phyloP scores from a whole-genome alignment of 2,888 invertebrate genomes.

The Leptopterna dolabrata region DNA sequence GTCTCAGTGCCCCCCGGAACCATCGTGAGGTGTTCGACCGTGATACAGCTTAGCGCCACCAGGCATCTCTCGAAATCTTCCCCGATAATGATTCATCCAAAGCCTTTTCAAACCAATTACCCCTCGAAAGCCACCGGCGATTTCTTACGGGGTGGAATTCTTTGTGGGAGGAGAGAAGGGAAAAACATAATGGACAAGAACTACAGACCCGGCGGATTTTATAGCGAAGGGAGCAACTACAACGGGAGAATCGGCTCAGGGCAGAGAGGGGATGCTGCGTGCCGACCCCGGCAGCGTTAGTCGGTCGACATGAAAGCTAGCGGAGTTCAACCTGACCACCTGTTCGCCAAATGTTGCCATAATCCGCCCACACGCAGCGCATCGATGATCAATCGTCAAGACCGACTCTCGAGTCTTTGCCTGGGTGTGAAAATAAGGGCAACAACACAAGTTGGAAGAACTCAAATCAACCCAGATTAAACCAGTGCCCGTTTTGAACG shows the following conservation, averaged over 20 bases:
- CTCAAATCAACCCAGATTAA: neutral
- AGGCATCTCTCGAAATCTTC: neutral
- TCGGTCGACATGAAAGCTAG: conserved; percentile 54
- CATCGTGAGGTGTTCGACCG: neutral
- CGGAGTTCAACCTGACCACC: conserved; percentile 55
- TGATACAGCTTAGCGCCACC: neutral
- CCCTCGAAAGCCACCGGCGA: neutral
- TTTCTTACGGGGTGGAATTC: neutral
- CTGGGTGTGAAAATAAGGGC: neutral
- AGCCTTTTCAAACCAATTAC: neutral
- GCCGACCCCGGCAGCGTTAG: conserved; percentile 35
- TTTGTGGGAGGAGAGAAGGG: conserved; percentile 11
- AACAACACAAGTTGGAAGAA: neutral
- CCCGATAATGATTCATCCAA: neutral
- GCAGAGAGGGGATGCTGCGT: conserved; percentile 44
- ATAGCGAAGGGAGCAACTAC: conserved; percentile 2
- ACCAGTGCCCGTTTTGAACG: neutral
- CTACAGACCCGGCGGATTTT: conserved; percentile 27
- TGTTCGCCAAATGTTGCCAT: conserved; percentile 58
- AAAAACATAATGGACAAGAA: conserved; percentile 35
- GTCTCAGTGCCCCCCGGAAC: neutral
- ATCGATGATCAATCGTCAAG: neutral
- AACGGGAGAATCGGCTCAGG: conserved; percentile 31
- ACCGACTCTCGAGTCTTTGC: neutral
- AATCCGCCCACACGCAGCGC: neutral